phyloP scores from a whole-genome alignment of 1,140 invertebrate genomes.

The Zaprionus ornatus region DNA sequence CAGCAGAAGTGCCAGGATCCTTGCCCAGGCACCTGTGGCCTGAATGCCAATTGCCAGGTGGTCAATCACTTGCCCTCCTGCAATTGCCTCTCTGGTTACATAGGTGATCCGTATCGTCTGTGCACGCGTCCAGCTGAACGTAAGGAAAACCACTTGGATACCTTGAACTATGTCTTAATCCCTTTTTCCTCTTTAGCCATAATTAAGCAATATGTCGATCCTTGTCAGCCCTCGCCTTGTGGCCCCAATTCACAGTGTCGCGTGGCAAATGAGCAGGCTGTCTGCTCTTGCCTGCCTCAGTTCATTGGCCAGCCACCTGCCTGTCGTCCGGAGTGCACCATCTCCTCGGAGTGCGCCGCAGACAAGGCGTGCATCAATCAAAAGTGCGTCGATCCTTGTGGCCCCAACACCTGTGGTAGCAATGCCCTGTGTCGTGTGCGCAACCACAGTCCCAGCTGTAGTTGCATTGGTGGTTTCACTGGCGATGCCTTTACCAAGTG shows the following conservation, averaged over 20 bases:
- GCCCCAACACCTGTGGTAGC: conserved; percentile 88
- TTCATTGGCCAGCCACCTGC: conserved; percentile 87
- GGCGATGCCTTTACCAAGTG: conserved; percentile 89
- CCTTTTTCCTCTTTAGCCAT: conserved; percentile 67
- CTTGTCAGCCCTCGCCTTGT: conserved; percentile 88
- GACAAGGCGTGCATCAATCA: conserved; percentile 88
- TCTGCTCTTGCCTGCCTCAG: conserved; percentile 87
- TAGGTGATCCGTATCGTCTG: conserved; percentile 87
- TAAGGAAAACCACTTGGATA: conserved; percentile 40
- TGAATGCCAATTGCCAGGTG: conserved; percentile 90
- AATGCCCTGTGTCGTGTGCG: conserved; percentile 90
- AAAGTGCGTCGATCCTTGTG: conserved; percentile 88
- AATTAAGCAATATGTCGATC: conserved; percentile 83
- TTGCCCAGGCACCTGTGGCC: conserved; percentile 89
- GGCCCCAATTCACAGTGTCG: conserved; percentile 87
- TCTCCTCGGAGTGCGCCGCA: conserved; percentile 87
- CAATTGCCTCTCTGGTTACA: conserved; percentile 88
- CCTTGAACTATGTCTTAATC: conserved; percentile 6
- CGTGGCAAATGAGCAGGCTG: conserved; percentile 86
- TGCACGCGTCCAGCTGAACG: conserved; percentile 84
- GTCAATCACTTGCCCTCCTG: conserved; percentile 90
- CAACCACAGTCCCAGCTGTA: conserved; percentile 90
- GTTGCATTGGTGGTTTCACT: conserved; percentile 86
- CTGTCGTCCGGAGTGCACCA: conserved; percentile 88
- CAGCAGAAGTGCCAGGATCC: conserved; percentile 89